Base-by-base conservation (phyloP, 2,113 vertebrate species). In the Ciconia boyciana region DNA sequence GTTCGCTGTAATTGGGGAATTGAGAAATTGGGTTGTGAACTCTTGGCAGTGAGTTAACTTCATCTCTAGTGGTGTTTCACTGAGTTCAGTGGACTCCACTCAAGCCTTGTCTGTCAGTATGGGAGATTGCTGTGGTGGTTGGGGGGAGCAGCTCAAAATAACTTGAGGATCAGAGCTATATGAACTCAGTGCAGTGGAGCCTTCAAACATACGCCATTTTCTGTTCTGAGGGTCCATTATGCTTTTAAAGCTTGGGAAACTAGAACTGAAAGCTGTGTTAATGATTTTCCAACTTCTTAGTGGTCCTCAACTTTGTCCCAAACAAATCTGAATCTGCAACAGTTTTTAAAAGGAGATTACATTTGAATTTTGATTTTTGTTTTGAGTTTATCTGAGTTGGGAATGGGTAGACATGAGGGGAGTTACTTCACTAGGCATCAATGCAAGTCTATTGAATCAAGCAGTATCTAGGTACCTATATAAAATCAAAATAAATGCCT, bases 401-500 rank as follows among this genome's bases (percentile, higher is more conserved):
- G 51, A 93, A 48, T 43, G 39, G 46, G 26, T 87, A 71, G 60
- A 44, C 22, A 9, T 36, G 29, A 52, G 29, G 11, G 29, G 31
- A 58, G 14, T 76, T 91, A 69, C 20, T 79, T 90, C 58, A 46
- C 52, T 69, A 52, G 17, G 49, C 39, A 91, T 58, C 49, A 48
- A 29, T 36, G 12, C 36, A 85, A 83, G 44, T 48, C 87, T 92
- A 25, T 82, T 83, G 65, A 89, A 87, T 84, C 58, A 54, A 93
- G 36, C 43, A 76, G 25, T 84, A 65, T 54, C 70, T 79, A 82
- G 48, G 31, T 81, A 89, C 77, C 48, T 68, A 49, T 82, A 70
- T 94, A 83, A 89, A 95, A 91, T 76, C 10, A 69, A 89, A 95
- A 91, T 83, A 97, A 91, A 94, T 96, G 70, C 48, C 70, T 93